Evolutionary conservation across 30 jellyfish, hydroid and myxozoan genomes (phyloP).

Genomic region (Cassiopea andromeda): DNA sequence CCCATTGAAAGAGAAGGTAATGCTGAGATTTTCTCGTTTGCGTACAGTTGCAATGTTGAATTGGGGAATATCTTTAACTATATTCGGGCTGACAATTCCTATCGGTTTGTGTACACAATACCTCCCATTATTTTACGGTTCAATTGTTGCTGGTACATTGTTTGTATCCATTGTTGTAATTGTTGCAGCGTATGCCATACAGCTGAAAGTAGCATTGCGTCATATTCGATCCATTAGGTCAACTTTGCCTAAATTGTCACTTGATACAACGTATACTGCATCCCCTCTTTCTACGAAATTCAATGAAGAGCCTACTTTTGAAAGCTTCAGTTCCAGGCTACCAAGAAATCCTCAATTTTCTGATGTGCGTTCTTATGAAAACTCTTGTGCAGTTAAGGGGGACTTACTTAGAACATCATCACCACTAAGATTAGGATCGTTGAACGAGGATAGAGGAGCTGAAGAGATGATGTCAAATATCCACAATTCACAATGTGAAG

Average conservation of each 20-base stretch:
- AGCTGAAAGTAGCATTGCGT: conserved; percentile 6
- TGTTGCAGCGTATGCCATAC: conserved; percentile 1
- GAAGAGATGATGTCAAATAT: not conserved
- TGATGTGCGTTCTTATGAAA: not conserved
- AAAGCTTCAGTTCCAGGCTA: not conserved
- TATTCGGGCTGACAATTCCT: not conserved
- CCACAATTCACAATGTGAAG: too few species aligned
- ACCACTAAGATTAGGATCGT: not conserved
- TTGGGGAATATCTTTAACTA: conserved; percentile 3
- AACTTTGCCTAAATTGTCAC: not conserved
- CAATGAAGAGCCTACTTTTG: not conserved
- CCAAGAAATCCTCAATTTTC: not conserved
- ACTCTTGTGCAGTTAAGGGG: not conserved
- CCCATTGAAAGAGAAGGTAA: not conserved
- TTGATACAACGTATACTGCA: not conserved
- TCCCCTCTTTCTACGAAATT: not conserved
- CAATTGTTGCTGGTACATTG: conserved; percentile 7
- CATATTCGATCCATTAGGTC: conserved; percentile 8
- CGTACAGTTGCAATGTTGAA: not conserved
- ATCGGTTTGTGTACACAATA: conserved; percentile 2
- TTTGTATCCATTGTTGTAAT: not conserved
- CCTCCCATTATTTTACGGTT: conserved; percentile 27
- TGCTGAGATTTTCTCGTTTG: not conserved
- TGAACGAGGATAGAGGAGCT: not conserved
- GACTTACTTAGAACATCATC: not conserved